Base-by-base conservation (phyloP, 1,140 invertebrate species). In the Diabrotica undecimpunctata region DNA sequence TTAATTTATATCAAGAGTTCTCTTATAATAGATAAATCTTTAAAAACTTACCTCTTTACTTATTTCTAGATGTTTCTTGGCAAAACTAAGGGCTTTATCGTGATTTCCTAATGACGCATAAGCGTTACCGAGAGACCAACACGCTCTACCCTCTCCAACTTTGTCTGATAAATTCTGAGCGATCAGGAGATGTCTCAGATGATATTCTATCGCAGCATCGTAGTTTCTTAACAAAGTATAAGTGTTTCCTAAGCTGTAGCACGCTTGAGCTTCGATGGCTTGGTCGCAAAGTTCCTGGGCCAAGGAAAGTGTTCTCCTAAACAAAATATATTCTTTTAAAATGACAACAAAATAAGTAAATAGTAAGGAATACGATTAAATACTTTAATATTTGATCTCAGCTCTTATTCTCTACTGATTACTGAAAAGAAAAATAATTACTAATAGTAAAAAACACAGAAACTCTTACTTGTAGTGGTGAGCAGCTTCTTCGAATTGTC, bases 171-270 rank as follows among this genome's bases (percentile, higher is more conserved):
- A 82, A 74, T 94, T 89, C 73, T 95, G 89, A 2, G 96, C 97
- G 66, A 98, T 97, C 39, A 87, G 83, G 46, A 98, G 83, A 82
- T 99, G 97, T 36, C 92, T 83, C 69, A 95, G 84, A 81, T 98
- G 96, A 79, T 95, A 99, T 72, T 97, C 93, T 65, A 98, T 92
- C 5, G 96, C 95, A 50, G 88, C 86, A 54, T 87, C 83, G 78
- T 96, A 98, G 80, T 99, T 94, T 38, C 93, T 82, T 9, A 98
- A 81, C n/a, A 99, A 81, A 0, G 95, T 98, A 75, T 97, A 98
- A 0, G 96, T 98, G 75, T 99, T 99, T 0, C 96, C 97, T 12
- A 99, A 81, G 62, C 94, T 96, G 78, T 98, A 99, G 77, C 96
- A 98, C 0, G 96, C 95, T 78, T 99, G 97, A 0, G 96, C 97